Evolutionary conservation across 2,888 invertebrate genomes (phyloP).

Genomic region (Diaphora mendica): DNA sequence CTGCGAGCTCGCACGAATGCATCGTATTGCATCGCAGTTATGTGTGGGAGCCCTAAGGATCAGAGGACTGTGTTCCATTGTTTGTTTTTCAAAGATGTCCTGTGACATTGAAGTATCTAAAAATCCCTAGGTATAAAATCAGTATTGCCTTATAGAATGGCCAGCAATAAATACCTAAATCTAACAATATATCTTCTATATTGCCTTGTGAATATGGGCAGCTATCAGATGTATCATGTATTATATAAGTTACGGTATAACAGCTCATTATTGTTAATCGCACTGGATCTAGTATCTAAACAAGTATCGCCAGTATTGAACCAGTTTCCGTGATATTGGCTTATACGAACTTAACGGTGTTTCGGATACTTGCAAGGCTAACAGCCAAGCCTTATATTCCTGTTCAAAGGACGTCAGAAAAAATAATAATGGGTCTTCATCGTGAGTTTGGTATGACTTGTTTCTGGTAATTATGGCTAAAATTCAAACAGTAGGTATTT

Average conservation of each 20-base stretch:
- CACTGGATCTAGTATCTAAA: slow-evolving; percentile 64
- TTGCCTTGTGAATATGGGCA: neutral
- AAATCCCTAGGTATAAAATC: too few relatives aligned
- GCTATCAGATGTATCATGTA: slow-evolving; percentile 3
- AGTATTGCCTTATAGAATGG: too few relatives aligned
- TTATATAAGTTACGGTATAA: slow-evolving; percentile 35
- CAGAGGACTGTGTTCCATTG: too few relatives aligned
- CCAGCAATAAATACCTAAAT: too few relatives aligned
- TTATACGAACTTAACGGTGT: slow-evolving; percentile 54
- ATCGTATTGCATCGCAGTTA: too few relatives aligned
- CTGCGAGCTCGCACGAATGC: too few relatives aligned
- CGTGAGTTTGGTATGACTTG: neutral
- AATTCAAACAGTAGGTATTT: neutral
- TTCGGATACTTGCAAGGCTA: neutral
- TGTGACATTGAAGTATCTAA: too few relatives aligned
- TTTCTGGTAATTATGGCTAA: neutral
- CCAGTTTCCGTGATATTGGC: slow-evolving; percentile 74
- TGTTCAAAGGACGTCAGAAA: slow-evolving; percentile 2
- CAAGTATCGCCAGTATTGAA: slow-evolving; percentile 70
- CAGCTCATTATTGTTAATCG: slow-evolving; percentile 49
- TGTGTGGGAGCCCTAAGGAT: too few relatives aligned
- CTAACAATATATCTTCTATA: neutral
- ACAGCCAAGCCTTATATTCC: neutral
- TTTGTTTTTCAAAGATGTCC: too few relatives aligned
- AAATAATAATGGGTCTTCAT: neutral